A percentile compares a stretch with the other conserved stretches of the same genome.
Conservation (phyloP, 2,888 invertebrate species). For the Holacanthella duospinosa region DNA sequence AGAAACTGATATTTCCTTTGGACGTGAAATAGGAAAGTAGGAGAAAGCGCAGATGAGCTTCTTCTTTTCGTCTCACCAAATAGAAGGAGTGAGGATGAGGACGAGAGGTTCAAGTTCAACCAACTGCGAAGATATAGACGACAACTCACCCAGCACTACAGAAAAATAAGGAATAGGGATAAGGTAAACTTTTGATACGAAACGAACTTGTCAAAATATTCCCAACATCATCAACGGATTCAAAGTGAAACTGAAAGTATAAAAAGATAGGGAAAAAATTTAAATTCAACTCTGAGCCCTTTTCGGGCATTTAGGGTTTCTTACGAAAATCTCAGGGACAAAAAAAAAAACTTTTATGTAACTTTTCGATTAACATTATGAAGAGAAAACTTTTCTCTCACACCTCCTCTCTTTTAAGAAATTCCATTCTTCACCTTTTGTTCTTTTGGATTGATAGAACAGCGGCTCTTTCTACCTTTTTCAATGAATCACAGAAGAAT, state of each 20-base stretch:
- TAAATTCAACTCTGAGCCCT: neutral
- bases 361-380: neutral
- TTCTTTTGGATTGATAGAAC: too few relatives aligned
- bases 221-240: neutral
- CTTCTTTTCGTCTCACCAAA: neutral
- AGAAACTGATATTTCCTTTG: constrained; percentile 14
- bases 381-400: neutral
- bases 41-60: neutral
- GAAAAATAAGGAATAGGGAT: neutral
- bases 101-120: constrained; percentile 12
- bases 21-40: constrained; percentile 10
- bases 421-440: too few relatives aligned
- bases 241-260: neutral
- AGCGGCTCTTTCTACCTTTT: too few relatives aligned
- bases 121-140: constrained; percentile 17
- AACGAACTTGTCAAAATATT: neutral
- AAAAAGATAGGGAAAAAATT: neutral
- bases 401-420: neutral
- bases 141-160: constrained; percentile 11
- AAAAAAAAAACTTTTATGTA: neutral
- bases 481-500: too few relatives aligned
- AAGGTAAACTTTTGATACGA: neutral
- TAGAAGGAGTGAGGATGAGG: neutral
- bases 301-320: too few relatives aligned
- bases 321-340: neutral